Evolutionary conservation across 2,888 invertebrate genomes (phyloP), one percentile per base, ranked within the genome.

Genomic region (Agrypnus murinus): DNA sequence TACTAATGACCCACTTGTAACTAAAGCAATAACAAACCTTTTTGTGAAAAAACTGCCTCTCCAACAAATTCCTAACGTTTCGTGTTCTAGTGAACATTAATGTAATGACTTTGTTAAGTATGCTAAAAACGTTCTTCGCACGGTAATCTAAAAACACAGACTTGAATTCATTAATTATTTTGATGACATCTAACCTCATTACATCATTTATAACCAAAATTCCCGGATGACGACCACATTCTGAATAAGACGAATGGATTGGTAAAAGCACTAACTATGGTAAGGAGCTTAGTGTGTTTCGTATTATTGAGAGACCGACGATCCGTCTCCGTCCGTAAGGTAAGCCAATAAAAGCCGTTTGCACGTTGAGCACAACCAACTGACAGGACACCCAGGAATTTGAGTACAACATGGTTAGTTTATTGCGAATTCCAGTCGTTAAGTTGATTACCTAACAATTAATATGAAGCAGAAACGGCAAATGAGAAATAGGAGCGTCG

Each of bases 221-320:
- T 69, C 64, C 59, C 57, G 15, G 64, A 64, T 48, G 64, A 70
- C 55, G 53, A 65, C 65, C 70, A 60, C 55, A 60, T 65, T 59
- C 60, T 53, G 70, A 70, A 55, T 64, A 65, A 76, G 76, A 76
- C 73, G 71, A 73, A 76, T 74, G 74, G 71, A 71, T 64, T 73
- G 67, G 50, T 64, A 65, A 69, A 71, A 66, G 71, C 71, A 73
- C 72, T 74, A 74, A 76, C 66, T 74, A 67, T 60, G 62, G 71
- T 70, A 73, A 72, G 73, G 67, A 74, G 74, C 74, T 77, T 74
- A 75, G 67, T 66, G 67, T 72, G 74, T 76, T 75, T 72, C 72
- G 66, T 72, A 72, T 75, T 77, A 76, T 74, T 75, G 74, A 72
- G 71, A 69, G 73, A 72, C 68, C 65, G 70, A 74, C 77, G 69